Percentiles rank a stretch among this genome's conserved stretches.
Conservation (phyloP, 2,113 vertebrate genomes). For the Gracilinanus agilis region DNA sequence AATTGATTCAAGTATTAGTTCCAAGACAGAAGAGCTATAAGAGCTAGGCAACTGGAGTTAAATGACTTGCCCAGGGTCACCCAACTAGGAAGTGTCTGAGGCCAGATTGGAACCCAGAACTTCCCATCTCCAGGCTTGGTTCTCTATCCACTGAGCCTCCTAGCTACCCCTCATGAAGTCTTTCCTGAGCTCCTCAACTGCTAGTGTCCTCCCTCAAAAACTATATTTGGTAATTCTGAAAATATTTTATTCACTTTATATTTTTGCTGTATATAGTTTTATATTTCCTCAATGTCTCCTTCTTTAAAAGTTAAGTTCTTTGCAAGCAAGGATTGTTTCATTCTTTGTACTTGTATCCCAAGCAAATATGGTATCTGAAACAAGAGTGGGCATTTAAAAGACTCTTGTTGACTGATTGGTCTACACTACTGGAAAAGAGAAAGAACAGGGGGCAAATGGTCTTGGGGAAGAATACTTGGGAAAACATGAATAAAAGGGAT, state of each 20-base stretch:
- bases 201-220: neutral
- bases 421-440: neutral
- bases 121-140: too few species aligned
- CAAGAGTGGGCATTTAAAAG: neutral
- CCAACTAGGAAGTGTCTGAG: too few species aligned
- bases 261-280: neutral
- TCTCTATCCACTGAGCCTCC: too few species aligned
- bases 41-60: too few species aligned
- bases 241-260: constrained; percentile 1
- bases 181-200: neutral
- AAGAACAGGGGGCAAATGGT: neutral
- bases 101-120: too few species aligned
- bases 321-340: neutral
- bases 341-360: neutral
- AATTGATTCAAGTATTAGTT: too few species aligned
- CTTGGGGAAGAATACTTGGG: neutral
- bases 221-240: neutral
- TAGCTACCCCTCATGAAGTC: neutral
- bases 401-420: neutral
- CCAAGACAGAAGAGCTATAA: too few species aligned
- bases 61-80: too few species aligned
- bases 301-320: neutral
- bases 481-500: neutral
- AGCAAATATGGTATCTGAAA: neutral
- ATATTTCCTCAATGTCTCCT: neutral